Base-by-base conservation (phyloP, 2,113 vertebrate genomes). In the Tylochromis polylepis region DNA sequence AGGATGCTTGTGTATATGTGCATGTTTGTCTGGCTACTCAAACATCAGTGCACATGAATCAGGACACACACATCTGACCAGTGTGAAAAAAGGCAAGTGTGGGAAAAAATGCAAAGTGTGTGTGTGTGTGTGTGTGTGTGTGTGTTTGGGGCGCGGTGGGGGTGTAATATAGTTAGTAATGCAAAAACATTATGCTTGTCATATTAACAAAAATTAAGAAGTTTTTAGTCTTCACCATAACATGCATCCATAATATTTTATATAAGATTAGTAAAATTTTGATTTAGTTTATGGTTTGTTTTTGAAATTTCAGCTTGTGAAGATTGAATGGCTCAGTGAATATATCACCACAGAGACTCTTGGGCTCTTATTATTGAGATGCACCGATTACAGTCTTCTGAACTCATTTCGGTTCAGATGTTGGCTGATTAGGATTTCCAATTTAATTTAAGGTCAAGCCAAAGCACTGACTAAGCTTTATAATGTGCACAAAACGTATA, bases 1-100 rank as follows among this genome's bases (percentile, higher is more conserved):
- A 82, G 60, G 78, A 81, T 83, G 83, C 22, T 65, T 84, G 60
- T 77, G 82, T 56, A 79, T 65, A 75, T 79, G 77, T 83, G 83
- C 57, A 34, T 85, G 38, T 85, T 84, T 82, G 62, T 90, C 53
- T 84, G 72, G 82, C 58, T 38, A 18, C 59, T 85, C 59, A 67
- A 87, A 85, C 31, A 41, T 55, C 78, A 84, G 49, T 11, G n/a
- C 46, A 46, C 41, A n/a, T 67, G 20, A 81, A 85, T 86, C 51
- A 81, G 83, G 31, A 65, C 58, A 49, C 6, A 65, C 65, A 72
- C 59, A 79, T 7, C 16, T 77, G 67, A 53, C 8, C 16, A 36
- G 1, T 15, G 31, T n/a, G 62, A 57, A 57, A 53, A 53, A 49
- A 36, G 5, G 31, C 2, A 62, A 16, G 59, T 49, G 58, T 16